Conservation (phyloP, 2,797 vertebrate species). For the Chrosomus eos region DNA sequence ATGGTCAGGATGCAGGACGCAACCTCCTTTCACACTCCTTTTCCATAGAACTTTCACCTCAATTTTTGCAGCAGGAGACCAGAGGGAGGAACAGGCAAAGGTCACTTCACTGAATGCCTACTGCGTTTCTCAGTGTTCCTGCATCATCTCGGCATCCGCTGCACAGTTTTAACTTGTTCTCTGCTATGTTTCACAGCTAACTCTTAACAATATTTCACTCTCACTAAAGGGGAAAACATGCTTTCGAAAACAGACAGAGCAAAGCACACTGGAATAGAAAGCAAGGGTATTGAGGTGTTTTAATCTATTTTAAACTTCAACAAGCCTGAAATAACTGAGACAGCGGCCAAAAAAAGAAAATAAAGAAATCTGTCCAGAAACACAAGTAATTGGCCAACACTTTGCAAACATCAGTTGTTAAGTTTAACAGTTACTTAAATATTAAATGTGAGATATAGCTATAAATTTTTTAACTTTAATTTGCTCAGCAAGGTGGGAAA, state of each 20-base stretch:
- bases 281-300: not conserved
- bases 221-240: not conserved
- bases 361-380: not conserved
- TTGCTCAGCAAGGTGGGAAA: not conserved
- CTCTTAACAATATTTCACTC: constrained; percentile 9
- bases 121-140: constrained; percentile 18
- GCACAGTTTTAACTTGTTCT: constrained; percentile 19
- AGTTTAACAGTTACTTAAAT: too few relatives aligned
- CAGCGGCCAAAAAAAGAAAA: not conserved
- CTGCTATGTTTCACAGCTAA: not conserved
- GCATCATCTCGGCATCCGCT: constrained; percentile 7
- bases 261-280: not conserved
- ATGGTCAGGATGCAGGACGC: constrained; percentile 35
- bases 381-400: not conserved
- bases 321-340: not conserved
- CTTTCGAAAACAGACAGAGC: not conserved
- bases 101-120: constrained; percentile 20
- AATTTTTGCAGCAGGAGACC: constrained; percentile 33
- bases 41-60: constrained; percentile 42
- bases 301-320: not conserved
- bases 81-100: constrained; percentile 22
- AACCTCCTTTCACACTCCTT: constrained; percentile 27
- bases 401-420: not conserved
- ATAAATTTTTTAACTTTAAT: not conserved
- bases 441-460: not conserved